A percentile compares a stretch with the other conserved stretches of the same genome.
Evolutionary conservation across 2,888 invertebrate genomes (phyloP).

Genomic region (Odontocolon sp.): DNA sequence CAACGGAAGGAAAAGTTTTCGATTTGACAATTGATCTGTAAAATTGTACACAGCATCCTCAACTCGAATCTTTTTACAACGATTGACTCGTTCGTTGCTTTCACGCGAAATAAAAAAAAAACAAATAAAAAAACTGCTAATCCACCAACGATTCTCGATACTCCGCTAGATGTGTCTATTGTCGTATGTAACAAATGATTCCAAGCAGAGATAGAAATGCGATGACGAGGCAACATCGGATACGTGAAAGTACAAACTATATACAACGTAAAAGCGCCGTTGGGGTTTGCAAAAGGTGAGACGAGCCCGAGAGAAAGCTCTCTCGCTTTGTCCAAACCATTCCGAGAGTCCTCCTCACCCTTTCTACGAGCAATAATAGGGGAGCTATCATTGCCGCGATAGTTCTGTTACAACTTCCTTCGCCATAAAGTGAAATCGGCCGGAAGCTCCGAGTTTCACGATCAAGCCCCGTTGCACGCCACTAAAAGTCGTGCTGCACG

Average conservation of each 20-base stretch:
- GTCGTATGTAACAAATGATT: not conserved
- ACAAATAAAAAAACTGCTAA: no score
- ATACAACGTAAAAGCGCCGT: slow-evolving; percentile 1
- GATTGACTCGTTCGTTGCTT: not conserved
- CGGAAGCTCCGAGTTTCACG: slow-evolving; percentile 63
- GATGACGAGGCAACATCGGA: not conserved
- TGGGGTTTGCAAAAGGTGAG: not conserved
- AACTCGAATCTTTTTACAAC: not conserved
- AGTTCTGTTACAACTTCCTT: slow-evolving; percentile 62
- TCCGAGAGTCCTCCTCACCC: not conserved
- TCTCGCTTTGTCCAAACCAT: no score
- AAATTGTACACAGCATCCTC: not conserved
- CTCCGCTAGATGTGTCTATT: no score
- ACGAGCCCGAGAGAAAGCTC: slow-evolving; percentile 38
- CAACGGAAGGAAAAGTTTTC: not conserved
- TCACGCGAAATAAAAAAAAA: no score
- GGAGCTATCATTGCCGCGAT: slow-evolving; percentile 61
- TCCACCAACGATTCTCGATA: no score
- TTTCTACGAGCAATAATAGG: slow-evolving; percentile 44
- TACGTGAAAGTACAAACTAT: not conserved
- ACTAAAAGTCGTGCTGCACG: slow-evolving; percentile 43
- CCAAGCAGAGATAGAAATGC: not conserved
- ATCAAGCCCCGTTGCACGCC: slow-evolving; percentile 53
- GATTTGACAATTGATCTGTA: not conserved
- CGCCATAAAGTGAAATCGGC: slow-evolving; percentile 66